Evolutionary conservation across 2,888 invertebrate species (phyloP).

Genomic region (Nysson spinosus): DNA sequence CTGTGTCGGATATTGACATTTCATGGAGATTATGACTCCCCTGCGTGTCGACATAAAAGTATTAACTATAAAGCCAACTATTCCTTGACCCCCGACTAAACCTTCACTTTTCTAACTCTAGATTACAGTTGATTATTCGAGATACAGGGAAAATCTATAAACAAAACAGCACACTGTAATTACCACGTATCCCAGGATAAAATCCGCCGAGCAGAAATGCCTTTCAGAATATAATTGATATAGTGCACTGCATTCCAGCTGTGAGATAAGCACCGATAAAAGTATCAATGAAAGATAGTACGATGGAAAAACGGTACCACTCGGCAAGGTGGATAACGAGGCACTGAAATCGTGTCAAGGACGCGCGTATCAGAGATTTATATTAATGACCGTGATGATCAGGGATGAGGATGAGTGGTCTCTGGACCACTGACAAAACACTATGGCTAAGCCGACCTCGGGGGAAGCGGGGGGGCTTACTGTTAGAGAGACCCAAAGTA

Average conservation of each 20-base stretch:
- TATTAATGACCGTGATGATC: neutral
- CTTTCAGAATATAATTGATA: too few species aligned
- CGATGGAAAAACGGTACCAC: too few species aligned
- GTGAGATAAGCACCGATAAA: too few species aligned
- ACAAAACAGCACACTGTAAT: neutral
- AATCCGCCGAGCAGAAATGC: too few species aligned
- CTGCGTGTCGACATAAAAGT: constrained; percentile 16
- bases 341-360: constrained; percentile 22
- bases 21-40: constrained; percentile 22
- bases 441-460: constrained; percentile 5
- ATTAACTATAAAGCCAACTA: constrained; percentile 16
- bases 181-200: too few species aligned
- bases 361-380: neutral
- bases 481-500: constrained; percentile 39
- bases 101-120: neutral
- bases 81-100: neutral
- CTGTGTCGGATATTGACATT: constrained; percentile 40
- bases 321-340: neutral
- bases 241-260: too few species aligned
- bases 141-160: neutral
- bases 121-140: neutral
- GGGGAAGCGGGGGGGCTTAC: neutral
- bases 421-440: constrained; percentile 36
- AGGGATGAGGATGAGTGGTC: constrained; percentile 3
- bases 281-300: too few species aligned